These are phyloP conservation scores for Theristicus caerulescens DNA, from an alignment of 2,113 vertebrate genomes.

Conservation along the genomic window DNA sequence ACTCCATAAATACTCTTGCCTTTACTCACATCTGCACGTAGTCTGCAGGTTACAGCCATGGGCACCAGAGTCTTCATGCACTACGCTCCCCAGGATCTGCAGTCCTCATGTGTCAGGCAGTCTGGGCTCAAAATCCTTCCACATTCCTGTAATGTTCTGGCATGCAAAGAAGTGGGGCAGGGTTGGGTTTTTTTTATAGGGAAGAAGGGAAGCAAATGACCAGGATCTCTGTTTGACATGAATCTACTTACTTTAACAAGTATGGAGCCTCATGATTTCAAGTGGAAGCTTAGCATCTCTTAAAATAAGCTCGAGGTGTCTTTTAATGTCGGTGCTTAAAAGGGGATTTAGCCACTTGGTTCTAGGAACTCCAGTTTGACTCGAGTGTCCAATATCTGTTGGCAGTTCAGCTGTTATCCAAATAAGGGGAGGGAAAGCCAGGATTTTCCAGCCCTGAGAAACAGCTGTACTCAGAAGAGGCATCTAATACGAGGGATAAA, in stretches of 20 bases:
- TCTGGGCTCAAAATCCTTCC: background rate
- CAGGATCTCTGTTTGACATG: background rate
- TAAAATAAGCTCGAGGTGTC: constrained; percentile 20
- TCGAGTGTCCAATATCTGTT: constrained; percentile 35
- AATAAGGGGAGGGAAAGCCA: constrained; percentile 38
- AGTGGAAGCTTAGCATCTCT: constrained; percentile 56
- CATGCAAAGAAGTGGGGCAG: background rate
- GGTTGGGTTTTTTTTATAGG: background rate
- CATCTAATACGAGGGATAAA: background rate
- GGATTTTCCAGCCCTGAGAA: constrained; percentile 55
- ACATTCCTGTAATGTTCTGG: background rate
- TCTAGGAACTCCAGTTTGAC: constrained; percentile 46
- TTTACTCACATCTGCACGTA: background rate
- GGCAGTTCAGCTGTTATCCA: constrained; percentile 32
- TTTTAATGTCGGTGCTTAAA: constrained; percentile 29
- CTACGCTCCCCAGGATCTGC: background rate
- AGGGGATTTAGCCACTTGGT: constrained; percentile 24
- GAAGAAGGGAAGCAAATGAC: background rate
- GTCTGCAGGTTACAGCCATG: background rate
- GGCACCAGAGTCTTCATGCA: background rate
- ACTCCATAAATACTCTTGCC: background rate
- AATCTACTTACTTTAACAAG: background rate
- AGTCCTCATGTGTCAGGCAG: background rate
- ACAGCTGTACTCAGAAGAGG: constrained; percentile 30
- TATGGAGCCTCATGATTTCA: background rate